phyloP scores from a whole-genome alignment of 2,113 vertebrate species.

The Rhagologus leucostigma region DNA sequence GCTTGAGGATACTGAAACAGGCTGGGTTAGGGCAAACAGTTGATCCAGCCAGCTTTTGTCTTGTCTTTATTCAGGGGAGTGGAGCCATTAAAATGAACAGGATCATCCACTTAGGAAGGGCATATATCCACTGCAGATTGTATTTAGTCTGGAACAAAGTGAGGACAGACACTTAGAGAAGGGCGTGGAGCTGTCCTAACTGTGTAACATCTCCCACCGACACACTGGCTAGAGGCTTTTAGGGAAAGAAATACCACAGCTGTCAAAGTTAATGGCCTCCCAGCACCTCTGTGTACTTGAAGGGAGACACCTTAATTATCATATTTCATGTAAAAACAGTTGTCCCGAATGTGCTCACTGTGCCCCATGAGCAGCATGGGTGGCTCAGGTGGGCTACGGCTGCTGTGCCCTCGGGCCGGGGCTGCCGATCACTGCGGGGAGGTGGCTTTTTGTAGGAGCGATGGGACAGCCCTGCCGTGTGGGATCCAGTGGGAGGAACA shows the following conservation, averaged over 20 bases:
- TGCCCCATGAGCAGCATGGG: background rate
- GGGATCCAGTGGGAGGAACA: background rate
- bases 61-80: background rate
- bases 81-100: background rate
- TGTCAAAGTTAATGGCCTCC: background rate
- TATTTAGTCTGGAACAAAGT: background rate
- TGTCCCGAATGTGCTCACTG: background rate
- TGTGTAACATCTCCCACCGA: background rate
- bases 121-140: background rate
- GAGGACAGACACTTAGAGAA: background rate
- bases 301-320: background rate
- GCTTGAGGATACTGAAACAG: background rate
- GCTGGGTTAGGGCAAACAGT: background rate
- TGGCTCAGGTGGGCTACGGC: background rate
- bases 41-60: background rate
- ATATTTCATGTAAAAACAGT: background rate
- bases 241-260: background rate
- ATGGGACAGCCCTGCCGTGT: accelerated
- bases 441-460: background rate
- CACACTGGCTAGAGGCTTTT: background rate
- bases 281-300: background rate
- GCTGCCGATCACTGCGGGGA: accelerated
- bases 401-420: accelerated
- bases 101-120: background rate
- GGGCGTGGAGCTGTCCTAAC: background rate